These are phyloP conservation scores for Halcyon smyrnensis DNA, from an alignment of 2,797 vertebrate species.

Conservation along the genomic window DNA sequence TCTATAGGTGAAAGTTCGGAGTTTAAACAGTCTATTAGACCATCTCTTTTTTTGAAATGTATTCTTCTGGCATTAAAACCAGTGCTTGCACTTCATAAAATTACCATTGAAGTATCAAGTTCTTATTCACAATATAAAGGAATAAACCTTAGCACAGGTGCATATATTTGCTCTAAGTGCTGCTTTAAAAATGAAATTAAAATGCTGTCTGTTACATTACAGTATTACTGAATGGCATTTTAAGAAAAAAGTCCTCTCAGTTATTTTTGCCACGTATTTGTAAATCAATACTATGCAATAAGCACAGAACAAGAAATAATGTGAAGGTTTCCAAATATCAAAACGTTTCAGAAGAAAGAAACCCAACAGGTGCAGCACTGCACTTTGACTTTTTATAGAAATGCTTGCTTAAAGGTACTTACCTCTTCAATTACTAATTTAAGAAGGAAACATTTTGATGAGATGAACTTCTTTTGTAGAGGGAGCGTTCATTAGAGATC, in stretches of 20 bases:
- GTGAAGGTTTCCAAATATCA: not conserved
- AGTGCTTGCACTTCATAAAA: not conserved
- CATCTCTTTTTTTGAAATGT: not conserved
- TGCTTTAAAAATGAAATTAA: not conserved
- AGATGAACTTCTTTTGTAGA: constrained; percentile 37
- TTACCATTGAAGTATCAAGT: not conserved
- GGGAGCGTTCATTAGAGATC: not conserved
- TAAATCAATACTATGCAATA: not conserved
- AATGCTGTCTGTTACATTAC: not conserved
- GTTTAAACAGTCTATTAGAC: not conserved
- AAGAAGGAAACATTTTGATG: constrained; percentile 6
- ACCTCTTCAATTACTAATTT: constrained; percentile 29
- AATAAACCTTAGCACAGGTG: not conserved
- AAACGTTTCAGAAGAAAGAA: not conserved
- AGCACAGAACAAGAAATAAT: not conserved
- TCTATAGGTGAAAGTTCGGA: not conserved
- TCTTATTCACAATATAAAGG: not conserved
- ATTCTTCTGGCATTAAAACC: not conserved
- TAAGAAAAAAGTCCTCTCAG: not conserved
- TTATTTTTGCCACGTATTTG: not conserved
- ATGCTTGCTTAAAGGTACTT: constrained; percentile 37
- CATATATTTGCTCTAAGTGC: not conserved
- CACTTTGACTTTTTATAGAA: constrained; percentile 13
- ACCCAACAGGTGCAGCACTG: not conserved
- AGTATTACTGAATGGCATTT: not conserved